Base-by-base conservation (phyloP, 1,140 invertebrate genomes). In the Rhynchophorus ferrugineus region DNA sequence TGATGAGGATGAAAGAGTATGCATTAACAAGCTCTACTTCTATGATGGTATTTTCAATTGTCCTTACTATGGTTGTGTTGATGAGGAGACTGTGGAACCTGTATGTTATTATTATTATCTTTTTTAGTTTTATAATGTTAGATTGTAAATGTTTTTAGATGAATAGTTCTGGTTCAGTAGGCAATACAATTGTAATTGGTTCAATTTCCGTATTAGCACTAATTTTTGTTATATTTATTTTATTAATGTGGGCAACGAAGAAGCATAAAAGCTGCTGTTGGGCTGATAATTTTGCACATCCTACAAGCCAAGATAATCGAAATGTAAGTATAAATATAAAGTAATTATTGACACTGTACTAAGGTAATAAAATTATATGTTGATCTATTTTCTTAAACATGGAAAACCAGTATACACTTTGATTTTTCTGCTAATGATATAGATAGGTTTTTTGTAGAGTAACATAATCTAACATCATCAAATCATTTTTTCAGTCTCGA, bases 241-340 rank as follows among this genome's bases (percentile, higher is more conserved):
- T 49, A 17, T 9, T 49, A 9, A 49, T 49, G 2, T 49, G 50
- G 50, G 50, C 44, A 1, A 46, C 33, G 43, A 51, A 41, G 21
- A 51, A 51, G 17, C 49, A 51, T 29, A 51, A 51, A 24, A 7
- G 43, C 3, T 46, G 43, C 36, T 53, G 49, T 44, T 51, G 49
- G 49, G 39, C 39, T 1, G 38, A 51, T 3, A 22, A 51, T 13
- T 51, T 51, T 44, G 49, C 49, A 3, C 38, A 51, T 36, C 35
- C 33, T 11, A 42, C 50, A 45, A 11, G 18, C 16, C 19, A 37
- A 7, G 42, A 42, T 42, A 46, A 41, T 19, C 14, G 51, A 3
- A 54, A 46, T 54, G 51, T 54, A 35, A 54, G 51, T 51, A 34
- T 11, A 14, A 7, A 7, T 9, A 37, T 18, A 47, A 17, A 48